A percentile compares a stretch with the other conserved stretches of the same genome.
Conservation (phyloP, 1,140 invertebrate species). For the Teleogryllus occipitalis region DNA sequence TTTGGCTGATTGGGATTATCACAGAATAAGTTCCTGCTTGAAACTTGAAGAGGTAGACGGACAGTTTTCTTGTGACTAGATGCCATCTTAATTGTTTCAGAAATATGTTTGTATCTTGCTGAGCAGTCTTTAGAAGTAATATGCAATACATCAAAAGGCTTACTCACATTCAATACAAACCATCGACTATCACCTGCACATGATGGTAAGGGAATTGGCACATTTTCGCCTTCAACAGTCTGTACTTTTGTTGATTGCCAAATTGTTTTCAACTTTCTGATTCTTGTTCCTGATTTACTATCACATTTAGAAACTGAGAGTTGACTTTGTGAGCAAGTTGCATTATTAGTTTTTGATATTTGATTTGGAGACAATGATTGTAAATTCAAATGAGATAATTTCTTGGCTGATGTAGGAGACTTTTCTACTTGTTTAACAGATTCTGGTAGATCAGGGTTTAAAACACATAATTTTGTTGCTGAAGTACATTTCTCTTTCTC, state of each 20-base stretch:
- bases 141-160: conserved; percentile 7
- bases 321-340: too few relatives aligned
- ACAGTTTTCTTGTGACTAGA: conserved; percentile 8
- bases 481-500: too few relatives aligned
- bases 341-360: too few relatives aligned
- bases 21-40: background rate
- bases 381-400: too few relatives aligned
- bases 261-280: background rate
- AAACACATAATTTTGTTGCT: too few relatives aligned
- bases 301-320: too few relatives aligned
- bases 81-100: background rate
- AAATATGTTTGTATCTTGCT: conserved; percentile 4
- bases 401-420: too few relatives aligned
- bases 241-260: background rate
- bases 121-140: background rate
- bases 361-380: too few relatives aligned
- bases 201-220: conserved; percentile 8
- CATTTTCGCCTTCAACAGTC: background rate
- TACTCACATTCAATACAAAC: background rate
- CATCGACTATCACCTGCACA: background rate
- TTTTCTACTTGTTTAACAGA: too few relatives aligned
- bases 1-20: background rate
- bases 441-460: too few relatives aligned
- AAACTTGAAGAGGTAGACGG: conserved; percentile 8
- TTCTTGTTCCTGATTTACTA: background rate